phyloP scores from a whole-genome alignment of 2,113 vertebrate genomes.

The Tragelaphus buxtoni region DNA sequence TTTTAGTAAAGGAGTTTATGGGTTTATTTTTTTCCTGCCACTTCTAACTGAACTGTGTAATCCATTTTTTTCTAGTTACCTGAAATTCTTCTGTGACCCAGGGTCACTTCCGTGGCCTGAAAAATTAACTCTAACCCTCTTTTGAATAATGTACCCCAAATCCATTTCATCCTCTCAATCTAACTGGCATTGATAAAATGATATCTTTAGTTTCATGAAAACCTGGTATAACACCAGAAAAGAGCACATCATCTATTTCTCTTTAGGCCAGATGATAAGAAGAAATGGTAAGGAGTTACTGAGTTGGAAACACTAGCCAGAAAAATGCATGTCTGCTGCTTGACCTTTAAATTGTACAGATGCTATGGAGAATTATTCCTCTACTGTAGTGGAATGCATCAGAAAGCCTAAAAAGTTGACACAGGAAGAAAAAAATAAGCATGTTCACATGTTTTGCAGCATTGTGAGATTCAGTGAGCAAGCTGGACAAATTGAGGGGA shows the following conservation, averaged over 20 bases:
- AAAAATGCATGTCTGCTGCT: neutral
- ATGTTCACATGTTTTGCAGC: neutral
- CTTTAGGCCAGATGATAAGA: neutral
- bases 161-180: neutral
- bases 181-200: neutral
- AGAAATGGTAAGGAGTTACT: neutral
- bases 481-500: neutral
- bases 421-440: neutral
- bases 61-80: neutral
- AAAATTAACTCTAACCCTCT: conserved; percentile 22
- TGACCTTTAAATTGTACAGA: neutral
- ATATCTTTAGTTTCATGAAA: neutral
- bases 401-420: neutral
- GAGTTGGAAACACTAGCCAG: neutral
- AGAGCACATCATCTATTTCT: neutral
- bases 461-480: neutral
- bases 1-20: neutral
- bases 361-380: neutral
- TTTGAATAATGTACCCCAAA: conserved; percentile 8
- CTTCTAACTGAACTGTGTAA: neutral
- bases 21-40: neutral
- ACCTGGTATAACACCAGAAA: neutral
- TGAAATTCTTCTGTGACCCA: conserved; percentile 30
- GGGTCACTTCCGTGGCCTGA: neutral
- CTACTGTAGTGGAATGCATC: neutral